Evolutionary conservation across 2,113 vertebrate genomes (phyloP), one percentile per base, ranked within the genome.

Genomic region (Triplophysa tibetana): DNA sequence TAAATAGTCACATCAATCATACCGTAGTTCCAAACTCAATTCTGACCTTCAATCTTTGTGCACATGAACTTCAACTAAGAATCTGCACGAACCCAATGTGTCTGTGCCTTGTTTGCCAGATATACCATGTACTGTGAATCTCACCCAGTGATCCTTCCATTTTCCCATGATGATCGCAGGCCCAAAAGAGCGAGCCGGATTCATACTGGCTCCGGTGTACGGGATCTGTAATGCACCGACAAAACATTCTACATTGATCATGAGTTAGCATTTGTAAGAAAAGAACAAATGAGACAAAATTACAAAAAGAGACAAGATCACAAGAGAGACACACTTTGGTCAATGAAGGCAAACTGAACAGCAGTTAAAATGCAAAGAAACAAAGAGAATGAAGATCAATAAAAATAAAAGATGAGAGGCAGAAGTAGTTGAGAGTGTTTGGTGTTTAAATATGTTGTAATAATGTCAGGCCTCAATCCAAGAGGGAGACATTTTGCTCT

Each of bases 121-220:
- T n/a, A 73, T 21, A 60, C 1, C 23, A 33, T 17, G 23, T n/a
- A 68, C 50, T 17, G 54, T 58, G 1, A 56, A 79, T 29, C 75
- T 80, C 58, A 93, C 92, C 91, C 91, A 92, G 70, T 92, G 92
- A 75, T 91, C 89, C 1, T 90, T 84, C 90, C 90, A 92, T 70
- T 52, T 33, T 83, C 81, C 86, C 24, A 83, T 91, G 77, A 92
- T 78, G 70, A 90, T 16, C 1, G 88, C 90, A 67, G 90, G 90
- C 8, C 89, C 90, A 13, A 92, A 88, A 13, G 90, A 91, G n/a
- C 90, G 86, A 6, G 91, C 91, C 13, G 91, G 91, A 67, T 92
- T 93, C 92, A 92, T 91, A 64, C 91, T 91, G 83, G 92, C 91
- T 72, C 90, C 92, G 23, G 91, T 92, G 75, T 88, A 92, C 7